phyloP scores from a whole-genome alignment of 2,113 vertebrate genomes.

The Marcusenius ussheri region DNA sequence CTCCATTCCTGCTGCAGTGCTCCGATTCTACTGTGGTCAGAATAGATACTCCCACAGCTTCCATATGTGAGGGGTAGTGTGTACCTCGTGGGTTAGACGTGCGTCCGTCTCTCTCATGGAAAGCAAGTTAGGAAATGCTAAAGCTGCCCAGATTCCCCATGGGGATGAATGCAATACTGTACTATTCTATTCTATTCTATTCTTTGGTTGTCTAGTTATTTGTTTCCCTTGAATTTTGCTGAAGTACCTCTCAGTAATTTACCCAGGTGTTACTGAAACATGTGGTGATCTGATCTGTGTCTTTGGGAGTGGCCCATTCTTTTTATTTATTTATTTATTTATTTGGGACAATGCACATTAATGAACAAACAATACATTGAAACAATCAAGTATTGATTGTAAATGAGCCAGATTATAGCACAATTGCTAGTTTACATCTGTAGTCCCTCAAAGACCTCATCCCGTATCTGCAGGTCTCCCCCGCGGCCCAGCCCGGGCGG shows the following conservation, averaged over 20 bases:
- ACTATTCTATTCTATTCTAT: not conserved
- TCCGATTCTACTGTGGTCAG: not conserved
- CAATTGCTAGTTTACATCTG: too few relatives aligned
- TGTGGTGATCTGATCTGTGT: not conserved
- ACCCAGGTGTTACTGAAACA: not conserved
- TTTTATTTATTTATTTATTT: too few relatives aligned
- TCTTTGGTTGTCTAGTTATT: not conserved
- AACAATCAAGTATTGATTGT: too few relatives aligned
- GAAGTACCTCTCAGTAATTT: not conserved
- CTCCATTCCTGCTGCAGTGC: too few relatives aligned
- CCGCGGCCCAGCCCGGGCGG: conserved; percentile 87
- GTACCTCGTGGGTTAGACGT: not conserved
- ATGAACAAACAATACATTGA: too few relatives aligned
- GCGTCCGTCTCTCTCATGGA: too few relatives aligned
- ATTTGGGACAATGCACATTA: too few relatives aligned
- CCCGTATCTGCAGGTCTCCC: conserved; percentile 67
- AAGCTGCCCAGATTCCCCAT: not conserved
- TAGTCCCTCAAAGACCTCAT: not conserved
- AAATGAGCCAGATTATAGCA: too few relatives aligned
- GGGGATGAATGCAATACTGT: not conserved
- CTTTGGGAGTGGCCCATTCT: not conserved
- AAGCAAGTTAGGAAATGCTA: not conserved
- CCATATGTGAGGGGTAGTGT: not conserved
- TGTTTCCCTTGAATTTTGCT: not conserved
- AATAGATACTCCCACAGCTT: not conserved